phyloP scores from a whole-genome alignment of 64 coral and sea anemone genomes.

The Stichodactyla helianthus region DNA sequence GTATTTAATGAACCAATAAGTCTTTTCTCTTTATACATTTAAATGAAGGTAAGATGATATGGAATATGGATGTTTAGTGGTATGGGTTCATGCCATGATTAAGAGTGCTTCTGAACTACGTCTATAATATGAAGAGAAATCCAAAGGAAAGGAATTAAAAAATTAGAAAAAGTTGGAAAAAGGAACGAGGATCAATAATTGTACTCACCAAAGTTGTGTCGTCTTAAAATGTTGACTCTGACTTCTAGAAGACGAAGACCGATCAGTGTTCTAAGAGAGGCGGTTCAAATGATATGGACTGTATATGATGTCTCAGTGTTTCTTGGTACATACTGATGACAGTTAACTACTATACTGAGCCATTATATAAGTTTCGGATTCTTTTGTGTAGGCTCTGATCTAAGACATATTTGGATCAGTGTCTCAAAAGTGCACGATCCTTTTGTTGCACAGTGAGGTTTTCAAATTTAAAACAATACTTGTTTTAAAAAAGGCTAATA shows the following conservation, averaged over 20 bases:
- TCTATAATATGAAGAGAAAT: neutral
- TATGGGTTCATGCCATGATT: neutral
- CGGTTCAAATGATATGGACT: neutral
- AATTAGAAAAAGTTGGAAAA: neutral
- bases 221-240: neutral
- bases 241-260: too few relatives aligned
- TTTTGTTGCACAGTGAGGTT: neutral
- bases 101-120: neutral
- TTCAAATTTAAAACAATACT: neutral
- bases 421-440: neutral
- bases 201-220: neutral
- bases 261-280: too few relatives aligned
- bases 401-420: neutral
- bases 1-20: neutral
- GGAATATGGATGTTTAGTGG: neutral
- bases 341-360: neutral
- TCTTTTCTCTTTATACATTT: neutral
- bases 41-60: neutral
- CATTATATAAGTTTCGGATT: neutral
- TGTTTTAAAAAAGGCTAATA: slow-evolving; percentile 6
- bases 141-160: neutral
- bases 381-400: neutral
- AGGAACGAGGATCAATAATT: neutral
- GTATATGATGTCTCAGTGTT: neutral
- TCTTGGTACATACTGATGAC: neutral